Percentiles rank a stretch among this genome's conserved stretches.
phyloP scores from a whole-genome alignment of 2,113 vertebrate species.

The Amphilophus citrinellus region DNA sequence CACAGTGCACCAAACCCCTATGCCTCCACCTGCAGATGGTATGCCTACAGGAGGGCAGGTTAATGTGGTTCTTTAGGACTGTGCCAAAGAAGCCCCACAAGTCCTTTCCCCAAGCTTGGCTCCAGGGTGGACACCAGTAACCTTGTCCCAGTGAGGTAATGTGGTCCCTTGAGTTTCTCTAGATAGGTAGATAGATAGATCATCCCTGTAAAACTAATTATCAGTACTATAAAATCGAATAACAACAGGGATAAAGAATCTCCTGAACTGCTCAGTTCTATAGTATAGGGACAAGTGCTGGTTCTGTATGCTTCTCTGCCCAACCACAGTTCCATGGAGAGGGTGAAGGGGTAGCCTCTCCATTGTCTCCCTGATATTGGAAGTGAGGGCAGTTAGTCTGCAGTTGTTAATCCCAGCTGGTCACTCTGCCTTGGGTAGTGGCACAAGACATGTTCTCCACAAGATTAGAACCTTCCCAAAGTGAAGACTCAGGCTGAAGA shows the following conservation, averaged over 20 bases:
- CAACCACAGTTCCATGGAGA: too few relatives aligned
- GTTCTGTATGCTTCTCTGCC: too few relatives aligned
- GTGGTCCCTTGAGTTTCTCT: background rate
- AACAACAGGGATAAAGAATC: background rate
- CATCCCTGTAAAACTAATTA: conserved; percentile 1
- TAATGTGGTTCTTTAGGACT: background rate
- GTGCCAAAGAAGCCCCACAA: background rate
- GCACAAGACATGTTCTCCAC: too few relatives aligned
- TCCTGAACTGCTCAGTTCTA: background rate
- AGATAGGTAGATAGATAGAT: background rate
- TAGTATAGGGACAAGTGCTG: background rate
- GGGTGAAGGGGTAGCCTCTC: too few relatives aligned
- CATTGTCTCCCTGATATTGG: too few relatives aligned
- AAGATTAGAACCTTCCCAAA: background rate
- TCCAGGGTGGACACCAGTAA: background rate
- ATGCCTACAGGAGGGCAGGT: background rate
- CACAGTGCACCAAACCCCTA: too few relatives aligned
- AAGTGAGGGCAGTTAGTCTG: too few relatives aligned
- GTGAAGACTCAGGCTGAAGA: background rate
- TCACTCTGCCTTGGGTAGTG: too few relatives aligned
- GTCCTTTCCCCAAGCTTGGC: background rate
- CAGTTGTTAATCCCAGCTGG: too few relatives aligned
- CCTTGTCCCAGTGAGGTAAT: background rate
- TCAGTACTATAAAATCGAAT: background rate
- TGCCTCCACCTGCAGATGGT: too few relatives aligned